Percentiles rank a stretch among this genome's conserved stretches.
phyloP scores from a whole-genome alignment of 2,888 invertebrate species.

The Cetonia aurata region DNA sequence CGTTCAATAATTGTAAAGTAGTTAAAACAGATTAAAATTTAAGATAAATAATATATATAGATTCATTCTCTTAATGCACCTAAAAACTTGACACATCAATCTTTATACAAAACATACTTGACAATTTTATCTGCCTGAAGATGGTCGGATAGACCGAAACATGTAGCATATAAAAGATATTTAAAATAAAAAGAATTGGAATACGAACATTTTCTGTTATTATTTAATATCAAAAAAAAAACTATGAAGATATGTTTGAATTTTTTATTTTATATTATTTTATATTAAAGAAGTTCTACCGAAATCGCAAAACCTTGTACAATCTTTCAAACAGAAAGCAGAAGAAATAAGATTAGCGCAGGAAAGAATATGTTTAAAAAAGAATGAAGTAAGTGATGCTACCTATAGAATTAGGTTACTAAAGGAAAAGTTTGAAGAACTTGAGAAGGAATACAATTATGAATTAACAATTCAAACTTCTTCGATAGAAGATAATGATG shows the following conservation, averaged over 20 bases:
- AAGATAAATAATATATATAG: too few species aligned
- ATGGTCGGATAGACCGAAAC: too few species aligned
- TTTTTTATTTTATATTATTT: constrained; percentile 19
- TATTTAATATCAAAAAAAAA: too few species aligned
- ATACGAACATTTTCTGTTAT: too few species aligned
- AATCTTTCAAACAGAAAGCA: constrained; percentile 3
- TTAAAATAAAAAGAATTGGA: too few species aligned
- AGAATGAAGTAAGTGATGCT: background rate
- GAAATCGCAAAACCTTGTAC: background rate
- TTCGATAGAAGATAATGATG: background rate
- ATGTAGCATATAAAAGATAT: too few species aligned
- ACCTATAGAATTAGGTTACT: constrained; percentile 13
- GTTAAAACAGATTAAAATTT: too few species aligned
- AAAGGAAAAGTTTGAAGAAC: background rate
- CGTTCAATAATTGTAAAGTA: too few species aligned
- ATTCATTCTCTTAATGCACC: too few species aligned
- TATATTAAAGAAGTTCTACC: constrained; percentile 13
- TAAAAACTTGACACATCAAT: too few species aligned
- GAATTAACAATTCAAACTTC: background rate
- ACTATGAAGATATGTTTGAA: constrained; percentile 27
- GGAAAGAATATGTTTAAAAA: constrained; percentile 2
- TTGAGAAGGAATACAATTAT: background rate
- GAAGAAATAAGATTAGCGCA: background rate
- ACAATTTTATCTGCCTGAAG: too few species aligned
- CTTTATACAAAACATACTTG: too few species aligned